Evolutionary conservation across 2,888 invertebrate genomes (phyloP), one percentile per base, ranked within the genome.

Genomic region (Nasonia oneida): DNA sequence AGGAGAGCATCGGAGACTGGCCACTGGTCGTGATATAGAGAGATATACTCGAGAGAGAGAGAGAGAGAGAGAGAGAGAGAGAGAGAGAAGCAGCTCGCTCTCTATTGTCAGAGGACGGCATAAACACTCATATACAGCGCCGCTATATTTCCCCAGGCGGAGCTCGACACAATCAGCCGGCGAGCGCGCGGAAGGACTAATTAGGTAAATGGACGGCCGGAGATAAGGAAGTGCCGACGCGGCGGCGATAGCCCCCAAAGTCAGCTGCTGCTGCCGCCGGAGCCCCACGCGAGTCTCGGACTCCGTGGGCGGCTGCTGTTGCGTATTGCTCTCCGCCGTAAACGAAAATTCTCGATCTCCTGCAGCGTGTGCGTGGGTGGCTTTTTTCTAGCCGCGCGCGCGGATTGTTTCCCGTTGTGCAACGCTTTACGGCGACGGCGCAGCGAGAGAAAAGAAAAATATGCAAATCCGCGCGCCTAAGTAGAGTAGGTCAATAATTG

Each of bases 401-500:
- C 4, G 39, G 29, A 37, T 37, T 37, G 37, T 37, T 37, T 37
- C 37, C 39, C 39, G 5, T 39, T 39, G 39, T 39, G 39, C 6
- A 39, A 42, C 6, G 5, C 14, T 1, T 29, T 23, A 74, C 3
- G 50, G 47, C 10, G 18, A 23, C 47, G 23, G 10, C 4, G 50
- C 29, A 15, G 23, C 8, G 1, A 23, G 42, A 23, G 78, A 83
- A 82, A 88, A 87, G 82, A 70, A 64, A 87, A 87, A 86, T 81
- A 87, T 80, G 86, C 84, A 88, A 88, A 88, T 86, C 83, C 82
- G n/a, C 82, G n/a, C 57, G 86, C 10, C 29, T 23, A 75, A 81
- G 81, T 85, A 47, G 85, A 81, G 76, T 81, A 85, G 85, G 85
- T 81, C 81, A 81, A 73, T 81, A 77, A 76, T 76, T 73, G 81